Percentiles rank a stretch among this genome's conserved stretches.
These are phyloP conservation scores for Dusona sp. DNA, from an alignment of 2,888 invertebrate genomes.

Conservation along the genomic window DNA sequence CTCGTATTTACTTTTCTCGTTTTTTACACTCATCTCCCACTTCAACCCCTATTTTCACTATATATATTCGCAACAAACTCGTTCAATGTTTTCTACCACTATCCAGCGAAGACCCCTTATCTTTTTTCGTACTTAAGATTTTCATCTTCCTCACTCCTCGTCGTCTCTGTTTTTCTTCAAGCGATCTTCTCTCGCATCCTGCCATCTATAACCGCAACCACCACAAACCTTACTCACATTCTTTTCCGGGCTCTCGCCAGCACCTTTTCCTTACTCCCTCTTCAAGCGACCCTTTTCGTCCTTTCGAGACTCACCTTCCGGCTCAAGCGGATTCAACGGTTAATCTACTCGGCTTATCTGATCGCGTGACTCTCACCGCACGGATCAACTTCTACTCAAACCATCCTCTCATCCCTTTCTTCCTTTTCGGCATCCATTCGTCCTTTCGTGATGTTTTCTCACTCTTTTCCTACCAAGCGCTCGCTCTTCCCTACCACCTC, in stretches of 20 bases:
- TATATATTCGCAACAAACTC: neutral
- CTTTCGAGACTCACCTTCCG: conserved; percentile 64
- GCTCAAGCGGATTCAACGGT: conserved; percentile 74
- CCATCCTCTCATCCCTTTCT: conserved; percentile 28
- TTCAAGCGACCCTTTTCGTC: conserved; percentile 40
- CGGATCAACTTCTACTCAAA: conserved; percentile 58
- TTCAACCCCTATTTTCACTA: neutral
- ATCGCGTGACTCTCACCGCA: conserved; percentile 78
- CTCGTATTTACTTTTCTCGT: conserved; percentile 27
- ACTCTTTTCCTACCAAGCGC: neutral
- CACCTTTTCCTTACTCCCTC: neutral
- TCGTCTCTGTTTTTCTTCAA: neutral
- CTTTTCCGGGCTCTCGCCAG: conserved; percentile 28
- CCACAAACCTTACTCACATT: conserved; percentile 35
- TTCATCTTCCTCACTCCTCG: neutral
- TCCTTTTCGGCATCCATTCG: conserved; percentile 6
- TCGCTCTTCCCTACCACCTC: neutral
- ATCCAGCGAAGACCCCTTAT: neutral
- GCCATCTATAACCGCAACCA: conserved; percentile 26
- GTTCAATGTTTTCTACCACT: neutral
- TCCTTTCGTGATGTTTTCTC: conserved; percentile 2
- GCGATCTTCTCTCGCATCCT: conserved; percentile 1
- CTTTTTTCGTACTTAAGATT: neutral
- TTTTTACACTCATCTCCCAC: conserved; percentile 30
- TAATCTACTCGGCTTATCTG: conserved; percentile 80